Conservation (phyloP, 2,113 vertebrate species). For the Tapirus terrestris region DNA sequence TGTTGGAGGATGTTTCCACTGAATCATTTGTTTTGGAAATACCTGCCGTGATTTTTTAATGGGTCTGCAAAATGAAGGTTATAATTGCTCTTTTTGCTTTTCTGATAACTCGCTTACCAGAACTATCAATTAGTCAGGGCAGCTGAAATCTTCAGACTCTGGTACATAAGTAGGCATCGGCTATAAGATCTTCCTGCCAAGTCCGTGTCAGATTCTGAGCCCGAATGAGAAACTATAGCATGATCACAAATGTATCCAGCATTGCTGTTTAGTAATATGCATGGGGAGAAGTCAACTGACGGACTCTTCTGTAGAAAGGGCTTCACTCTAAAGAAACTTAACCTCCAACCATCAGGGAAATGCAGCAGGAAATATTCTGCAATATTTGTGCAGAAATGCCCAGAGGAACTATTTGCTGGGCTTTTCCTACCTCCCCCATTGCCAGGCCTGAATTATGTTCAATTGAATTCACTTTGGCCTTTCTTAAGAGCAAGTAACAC, state of each 20-base stretch:
- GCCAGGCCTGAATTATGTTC: conserved; percentile 70
- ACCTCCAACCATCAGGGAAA: not conserved
- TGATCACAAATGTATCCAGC: not conserved
- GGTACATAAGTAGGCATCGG: not conserved
- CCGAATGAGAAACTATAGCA: not conserved
- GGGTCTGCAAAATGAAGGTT: conserved; percentile 34
- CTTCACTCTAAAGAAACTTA: not conserved
- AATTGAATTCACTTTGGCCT: conserved; percentile 81
- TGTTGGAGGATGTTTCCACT: not conserved
- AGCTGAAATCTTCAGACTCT: not conserved
- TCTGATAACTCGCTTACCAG: conserved; percentile 35
- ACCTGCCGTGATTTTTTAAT: not conserved
- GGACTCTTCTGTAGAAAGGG: not conserved
- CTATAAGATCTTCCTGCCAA: not conserved
- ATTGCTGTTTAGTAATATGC: not conserved
- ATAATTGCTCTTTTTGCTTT: conserved; percentile 58
- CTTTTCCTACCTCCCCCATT: not conserved
- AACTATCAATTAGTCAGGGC: conserved; percentile 22
- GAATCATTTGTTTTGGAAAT: not conserved
- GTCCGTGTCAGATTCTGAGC: not conserved
- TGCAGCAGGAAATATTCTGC: not conserved
- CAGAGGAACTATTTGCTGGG: conserved; percentile 41
- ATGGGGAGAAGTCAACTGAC: not conserved
- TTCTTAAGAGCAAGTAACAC: conserved; percentile 74
- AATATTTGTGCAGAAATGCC: not conserved